phyloP scores from a whole-genome alignment of 2,888 invertebrate species.

The Apeira syringaria region DNA sequence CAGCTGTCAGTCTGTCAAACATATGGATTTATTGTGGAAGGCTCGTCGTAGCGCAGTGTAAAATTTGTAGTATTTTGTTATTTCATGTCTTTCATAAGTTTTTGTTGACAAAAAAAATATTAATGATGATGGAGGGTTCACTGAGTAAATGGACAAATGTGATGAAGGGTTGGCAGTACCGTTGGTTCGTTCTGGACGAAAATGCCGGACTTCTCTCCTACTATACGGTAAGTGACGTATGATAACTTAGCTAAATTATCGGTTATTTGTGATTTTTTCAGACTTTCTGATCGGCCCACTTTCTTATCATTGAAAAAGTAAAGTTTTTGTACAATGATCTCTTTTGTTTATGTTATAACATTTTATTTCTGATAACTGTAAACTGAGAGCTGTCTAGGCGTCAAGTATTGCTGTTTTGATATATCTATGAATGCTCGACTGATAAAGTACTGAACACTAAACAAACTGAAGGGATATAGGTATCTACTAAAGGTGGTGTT shows the following conservation, averaged over 20 bases:
- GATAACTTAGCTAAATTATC: slow-evolving; percentile 17
- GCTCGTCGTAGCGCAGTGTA: slow-evolving; percentile 52
- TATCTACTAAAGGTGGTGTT: too few relatives aligned
- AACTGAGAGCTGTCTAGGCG: too few relatives aligned
- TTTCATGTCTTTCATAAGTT: slow-evolving; percentile 19
- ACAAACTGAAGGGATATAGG: too few relatives aligned
- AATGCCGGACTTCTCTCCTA: slow-evolving; percentile 97
- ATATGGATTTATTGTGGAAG: slow-evolving; percentile 69
- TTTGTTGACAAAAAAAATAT: slow-evolving; percentile 36
- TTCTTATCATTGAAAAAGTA: slow-evolving; percentile 33
- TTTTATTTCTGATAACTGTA: background rate
- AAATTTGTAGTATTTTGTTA: slow-evolving; percentile 63
- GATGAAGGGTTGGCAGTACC: slow-evolving; percentile 99
- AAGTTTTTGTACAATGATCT: slow-evolving; percentile 9
- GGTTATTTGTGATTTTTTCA: slow-evolving; percentile 20
- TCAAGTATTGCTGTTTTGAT: too few relatives aligned
- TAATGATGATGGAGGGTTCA: slow-evolving; percentile 93
- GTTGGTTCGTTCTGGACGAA: slow-evolving; percentile 99
- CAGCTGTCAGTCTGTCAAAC: slow-evolving; percentile 48
- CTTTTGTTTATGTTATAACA: background rate
- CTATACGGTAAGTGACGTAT: slow-evolving; percentile 94
- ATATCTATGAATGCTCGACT: too few relatives aligned
- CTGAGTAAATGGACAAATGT: slow-evolving; percentile 99
- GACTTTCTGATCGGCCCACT: slow-evolving; percentile 37
- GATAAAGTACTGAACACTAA: too few relatives aligned